phyloP scores from a whole-genome alignment of 2,797 vertebrate species.

The Vultur gryphus region DNA sequence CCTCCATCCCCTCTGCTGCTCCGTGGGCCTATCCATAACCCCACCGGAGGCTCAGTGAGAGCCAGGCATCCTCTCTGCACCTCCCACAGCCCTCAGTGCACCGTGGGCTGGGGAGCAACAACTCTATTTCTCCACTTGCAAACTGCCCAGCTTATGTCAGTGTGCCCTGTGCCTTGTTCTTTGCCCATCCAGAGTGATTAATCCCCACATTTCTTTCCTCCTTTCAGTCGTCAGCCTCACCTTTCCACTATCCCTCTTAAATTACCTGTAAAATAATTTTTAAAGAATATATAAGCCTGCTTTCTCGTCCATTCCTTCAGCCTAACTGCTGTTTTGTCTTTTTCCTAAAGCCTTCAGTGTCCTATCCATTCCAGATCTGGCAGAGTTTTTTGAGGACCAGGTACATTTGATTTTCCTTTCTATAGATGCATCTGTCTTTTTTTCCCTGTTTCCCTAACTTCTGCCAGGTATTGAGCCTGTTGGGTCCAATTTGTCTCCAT shows the following conservation, averaged over 20 bases:
- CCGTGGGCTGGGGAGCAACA: not conserved
- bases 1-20: not conserved
- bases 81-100: not conserved
- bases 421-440: not conserved
- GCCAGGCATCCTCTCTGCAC: not conserved
- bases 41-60: not conserved
- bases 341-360: not conserved
- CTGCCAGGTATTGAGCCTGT: not conserved
- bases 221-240: not conserved
- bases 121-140: not conserved
- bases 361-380: not conserved
- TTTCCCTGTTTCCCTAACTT: not conserved
- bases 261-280: not conserved
- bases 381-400: not conserved
- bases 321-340: not conserved
- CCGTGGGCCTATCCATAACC: not conserved
- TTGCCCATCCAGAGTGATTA: not conserved
- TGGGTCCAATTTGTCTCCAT: not conserved
- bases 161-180: not conserved
- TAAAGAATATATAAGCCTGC: not conserved
- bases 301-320: not conserved
- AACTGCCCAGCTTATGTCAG: accelerated
- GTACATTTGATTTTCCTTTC: not conserved
- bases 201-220: not conserved
- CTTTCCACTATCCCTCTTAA: not conserved